Evolutionary conservation across 2,888 invertebrate genomes (phyloP).

Genomic region (Cacoxenus indagator): DNA sequence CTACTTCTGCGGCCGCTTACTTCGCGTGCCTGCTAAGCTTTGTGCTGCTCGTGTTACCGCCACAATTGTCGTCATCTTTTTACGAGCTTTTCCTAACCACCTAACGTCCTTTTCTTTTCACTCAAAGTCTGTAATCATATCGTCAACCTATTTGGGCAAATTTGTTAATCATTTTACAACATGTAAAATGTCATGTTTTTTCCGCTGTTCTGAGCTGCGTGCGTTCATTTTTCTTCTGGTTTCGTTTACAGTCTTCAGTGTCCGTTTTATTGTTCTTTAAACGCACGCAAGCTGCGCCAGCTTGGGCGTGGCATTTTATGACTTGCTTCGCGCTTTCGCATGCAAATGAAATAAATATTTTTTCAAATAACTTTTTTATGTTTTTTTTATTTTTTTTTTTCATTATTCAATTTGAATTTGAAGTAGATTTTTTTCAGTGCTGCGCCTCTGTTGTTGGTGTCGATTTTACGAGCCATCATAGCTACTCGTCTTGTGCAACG

Average conservation of each 20-base stretch:
- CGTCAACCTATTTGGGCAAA: conserved; percentile 34
- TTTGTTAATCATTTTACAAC: conserved; percentile 65
- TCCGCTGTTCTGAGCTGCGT: not conserved
- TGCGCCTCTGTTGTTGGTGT: conserved; percentile 37
- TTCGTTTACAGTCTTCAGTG: not conserved
- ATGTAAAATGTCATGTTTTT: conserved; percentile 51
- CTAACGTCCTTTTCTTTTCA: not conserved
- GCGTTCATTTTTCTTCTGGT: conserved; percentile 1
- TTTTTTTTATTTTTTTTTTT: conserved; percentile 42
- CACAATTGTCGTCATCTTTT: conserved; percentile 12
- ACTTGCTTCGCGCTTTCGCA: conserved; percentile 44
- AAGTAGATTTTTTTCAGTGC: not conserved
- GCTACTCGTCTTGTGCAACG: conserved; percentile 45
- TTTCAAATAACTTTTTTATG: conserved; percentile 41
- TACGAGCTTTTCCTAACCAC: not conserved
- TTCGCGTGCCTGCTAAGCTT: not conserved
- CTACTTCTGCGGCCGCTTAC: not conserved
- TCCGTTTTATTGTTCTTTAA: conserved; percentile 57
- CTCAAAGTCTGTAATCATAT: not conserved
- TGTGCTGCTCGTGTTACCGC: not conserved
- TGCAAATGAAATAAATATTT: conserved; percentile 65
- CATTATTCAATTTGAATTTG: conserved; percentile 15
- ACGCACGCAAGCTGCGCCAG: conserved; percentile 35
- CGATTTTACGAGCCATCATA: conserved; percentile 58
- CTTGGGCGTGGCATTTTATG: conserved; percentile 47